Base-by-base conservation (phyloP, 2,113 vertebrate genomes). In the Rhadina sibilatrix region DNA sequence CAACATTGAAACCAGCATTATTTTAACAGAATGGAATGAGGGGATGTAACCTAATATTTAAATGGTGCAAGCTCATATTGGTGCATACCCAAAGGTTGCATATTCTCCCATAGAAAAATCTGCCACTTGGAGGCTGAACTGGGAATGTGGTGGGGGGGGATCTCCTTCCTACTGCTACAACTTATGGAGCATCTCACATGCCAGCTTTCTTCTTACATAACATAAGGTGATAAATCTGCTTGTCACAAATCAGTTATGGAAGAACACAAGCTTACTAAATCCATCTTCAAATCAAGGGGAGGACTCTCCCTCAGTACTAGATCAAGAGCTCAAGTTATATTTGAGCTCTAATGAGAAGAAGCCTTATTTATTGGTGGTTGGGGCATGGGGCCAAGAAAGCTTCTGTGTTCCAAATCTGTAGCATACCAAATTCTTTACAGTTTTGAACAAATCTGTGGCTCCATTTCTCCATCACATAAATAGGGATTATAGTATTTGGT, bases 201-300 rank as follows among this genome's bases (percentile, higher is more conserved):
- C 24, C 68, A 25, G 19, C 52, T 83, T 88, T 78, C 71, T 77
- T 83, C 60, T 85, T 81, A 53, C 8, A 57, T 68, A 70, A 88
- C 56, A 23, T 38, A 93, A 79, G 65, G 57, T 54, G 82, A 85
- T 74, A 93, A 95, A 93, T 65, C 54, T 96, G 31, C 49, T 61
- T 90, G 57, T 74, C 59, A 69, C 80, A 79, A 89, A 74, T 53
- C 42, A 71, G 25, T 64, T 92, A 66, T 22, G 66, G 84, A 91
- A 89, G 60, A 96, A 82, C n/a, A 94, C 37, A 79, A 80, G 84
- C 30, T 90, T 94, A 79, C 50, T 70, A 91, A 93, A 95, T 14
- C 28, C 42, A 80, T 69, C 46, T 95, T 87, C 61, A 91, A 77
- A 91, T 70, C 49, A 91, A 94, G 30, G 38, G 17, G 64, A 92